These are phyloP conservation scores for Caenorhabditis tropicalis DNA, from an alignment of 1,140 invertebrate species.

Conservation along the genomic window DNA sequence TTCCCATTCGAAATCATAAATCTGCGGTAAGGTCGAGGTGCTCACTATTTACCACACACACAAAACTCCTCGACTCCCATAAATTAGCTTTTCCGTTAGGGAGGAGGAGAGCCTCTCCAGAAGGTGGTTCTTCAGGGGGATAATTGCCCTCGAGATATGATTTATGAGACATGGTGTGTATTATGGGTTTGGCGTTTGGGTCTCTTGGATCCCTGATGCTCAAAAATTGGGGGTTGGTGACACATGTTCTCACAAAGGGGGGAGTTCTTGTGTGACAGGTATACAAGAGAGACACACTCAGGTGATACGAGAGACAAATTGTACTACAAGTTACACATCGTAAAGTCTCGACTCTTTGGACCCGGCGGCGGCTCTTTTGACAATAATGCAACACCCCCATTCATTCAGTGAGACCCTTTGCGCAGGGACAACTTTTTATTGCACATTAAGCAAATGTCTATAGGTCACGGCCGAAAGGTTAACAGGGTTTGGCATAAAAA, in stretches of 20 bases:
- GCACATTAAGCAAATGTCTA: slow-evolving; percentile 40
- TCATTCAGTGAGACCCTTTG: no score
- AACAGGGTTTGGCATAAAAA: background rate
- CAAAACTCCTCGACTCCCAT: no score
- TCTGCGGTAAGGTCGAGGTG: slow-evolving; percentile 11
- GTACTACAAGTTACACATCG: slow-evolving; percentile 43
- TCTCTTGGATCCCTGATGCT: no score
- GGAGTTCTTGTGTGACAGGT: background rate
- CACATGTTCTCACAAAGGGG: background rate
- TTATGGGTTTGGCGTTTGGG: background rate
- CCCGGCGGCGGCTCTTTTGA: background rate
- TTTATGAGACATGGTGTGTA: background rate
- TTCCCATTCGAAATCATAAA: slow-evolving; percentile 13
- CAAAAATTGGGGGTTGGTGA: background rate
- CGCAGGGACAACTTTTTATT: slow-evolving; percentile 11
- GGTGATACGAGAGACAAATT: slow-evolving; percentile 18
- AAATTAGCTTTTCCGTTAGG: slow-evolving; percentile 28
- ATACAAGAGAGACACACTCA: background rate
- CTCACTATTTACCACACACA: slow-evolving; percentile 20
- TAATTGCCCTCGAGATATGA: slow-evolving; percentile 33
- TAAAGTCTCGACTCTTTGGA: slow-evolving; percentile 16
- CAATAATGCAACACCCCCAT: background rate
- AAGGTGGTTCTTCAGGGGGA: slow-evolving; percentile 13
- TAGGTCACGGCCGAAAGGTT: background rate
- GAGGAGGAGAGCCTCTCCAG: background rate